Base-by-base conservation (phyloP, 1,140 invertebrate species). In the Sogatella furcifera region DNA sequence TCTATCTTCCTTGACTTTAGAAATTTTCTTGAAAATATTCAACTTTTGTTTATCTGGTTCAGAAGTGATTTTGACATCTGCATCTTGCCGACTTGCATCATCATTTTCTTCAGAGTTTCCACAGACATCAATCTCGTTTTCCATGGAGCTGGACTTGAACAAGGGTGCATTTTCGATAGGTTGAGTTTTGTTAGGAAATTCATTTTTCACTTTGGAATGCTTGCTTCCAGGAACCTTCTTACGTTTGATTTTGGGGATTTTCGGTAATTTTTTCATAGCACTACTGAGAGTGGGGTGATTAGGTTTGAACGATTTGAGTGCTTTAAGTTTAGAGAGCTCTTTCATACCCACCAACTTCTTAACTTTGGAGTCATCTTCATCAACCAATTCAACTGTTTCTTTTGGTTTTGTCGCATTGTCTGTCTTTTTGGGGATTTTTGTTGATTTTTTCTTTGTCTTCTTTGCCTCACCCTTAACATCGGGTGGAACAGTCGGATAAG, bases 11-110 rank as follows among this genome's bases (percentile, higher is more conserved):
- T 85, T 88, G 17, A 82, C 81, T 76, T 88, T 88, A 55, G 85
- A 83, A 67, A 90, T 88, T 74, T 90, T 90, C 69, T 89, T 91
- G 66, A 91, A 89, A 69, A 91, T 89, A 74, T 90, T 90, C 24
- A 89, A 71, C 71, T 91, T 91, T 70, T 84, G 86, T 71, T 83
- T 86, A 69, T 90, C 86, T 1, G 87, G 88, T 71, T 90, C 88
- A 5, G 80, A 83, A 1, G 82, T 79, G 17, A 90, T 70, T 74
- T 90, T 88, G 66, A 82, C 83, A 38, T 84, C 77, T 17, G 58
- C 44, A 17, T 34, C 28, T 13, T 43, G 17, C 1, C 21, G 5
- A 1, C n/a, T 5, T 38, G 53, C 22, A 24, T 46, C 54, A 24
- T 42, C 42, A 6, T 21, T 31, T 31, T 31, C 31, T 31, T 31